Percentiles rank a stretch among this genome's conserved stretches.
Evolutionary conservation across 2,888 invertebrate genomes (phyloP).

Genomic region (Rhyacophila evoluta): DNA sequence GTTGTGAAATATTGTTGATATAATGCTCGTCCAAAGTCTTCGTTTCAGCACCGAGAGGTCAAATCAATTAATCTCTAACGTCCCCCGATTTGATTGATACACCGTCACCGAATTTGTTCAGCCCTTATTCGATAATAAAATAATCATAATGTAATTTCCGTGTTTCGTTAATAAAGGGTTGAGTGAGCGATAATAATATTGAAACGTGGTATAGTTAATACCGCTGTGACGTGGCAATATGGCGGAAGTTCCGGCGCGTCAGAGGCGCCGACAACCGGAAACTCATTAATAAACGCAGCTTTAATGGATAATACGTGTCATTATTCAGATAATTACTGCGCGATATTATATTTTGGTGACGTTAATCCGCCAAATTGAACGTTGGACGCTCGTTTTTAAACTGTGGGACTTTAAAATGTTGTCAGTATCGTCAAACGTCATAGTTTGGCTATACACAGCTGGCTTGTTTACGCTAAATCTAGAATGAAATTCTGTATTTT

Average conservation of each 20-base stretch:
- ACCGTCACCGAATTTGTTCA: constrained; percentile 14
- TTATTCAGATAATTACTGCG: constrained; percentile 48
- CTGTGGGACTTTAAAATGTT: neutral
- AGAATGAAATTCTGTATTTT: too few species aligned
- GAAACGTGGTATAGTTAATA: constrained; percentile 7
- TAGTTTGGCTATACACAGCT: too few species aligned
- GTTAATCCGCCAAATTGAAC: constrained; percentile 35
- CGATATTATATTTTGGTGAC: constrained; percentile 37
- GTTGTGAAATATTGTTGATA: too few species aligned
- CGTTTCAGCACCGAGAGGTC: neutral
- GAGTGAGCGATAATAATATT: constrained; percentile 13
- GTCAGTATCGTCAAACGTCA: too few species aligned
- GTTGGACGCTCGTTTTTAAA: neutral
- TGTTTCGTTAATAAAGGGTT: constrained; percentile 19
- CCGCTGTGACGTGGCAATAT: constrained; percentile 22
- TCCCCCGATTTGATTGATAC: constrained; percentile 2
- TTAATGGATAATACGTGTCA: constrained; percentile 50
- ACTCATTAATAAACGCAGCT: constrained; percentile 46
- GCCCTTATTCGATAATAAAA: constrained; percentile 22
- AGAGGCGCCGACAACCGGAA: constrained; percentile 42
- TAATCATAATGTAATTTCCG: constrained; percentile 24
- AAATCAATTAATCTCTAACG: constrained; percentile 16
- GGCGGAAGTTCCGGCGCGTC: constrained; percentile 10
- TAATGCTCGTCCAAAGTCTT: too few species aligned
- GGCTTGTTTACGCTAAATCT: too few species aligned